Conservation (phyloP, 2,888 invertebrate species). For the Drosophila kokeensis region DNA sequence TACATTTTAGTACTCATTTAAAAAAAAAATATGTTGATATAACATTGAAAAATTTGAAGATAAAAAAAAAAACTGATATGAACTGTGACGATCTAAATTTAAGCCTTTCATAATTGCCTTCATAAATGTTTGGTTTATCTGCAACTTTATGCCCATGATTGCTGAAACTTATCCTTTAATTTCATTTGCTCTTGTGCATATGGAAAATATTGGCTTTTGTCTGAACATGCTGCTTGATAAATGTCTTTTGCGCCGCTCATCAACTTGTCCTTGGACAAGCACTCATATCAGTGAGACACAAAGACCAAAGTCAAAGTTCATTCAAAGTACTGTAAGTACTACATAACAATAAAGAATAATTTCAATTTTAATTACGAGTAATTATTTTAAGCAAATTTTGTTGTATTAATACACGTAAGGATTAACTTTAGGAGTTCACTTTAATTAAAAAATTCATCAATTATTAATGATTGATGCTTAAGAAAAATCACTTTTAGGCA, state of each 20-base stretch:
- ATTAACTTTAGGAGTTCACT: neutral
- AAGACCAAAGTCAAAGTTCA: constrained; percentile 15
- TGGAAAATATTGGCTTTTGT: constrained; percentile 11
- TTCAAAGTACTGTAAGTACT: neutral
- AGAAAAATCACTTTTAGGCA: neutral
- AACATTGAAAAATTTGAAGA: neutral
- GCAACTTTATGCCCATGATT: neutral
- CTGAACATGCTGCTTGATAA: constrained; percentile 11
- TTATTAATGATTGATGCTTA: neutral
- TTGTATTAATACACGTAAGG: neutral
- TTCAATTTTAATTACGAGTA: neutral
- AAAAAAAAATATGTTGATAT: constrained; percentile 10
- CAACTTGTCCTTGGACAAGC: constrained; percentile 22
- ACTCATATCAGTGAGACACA: constrained; percentile 1
- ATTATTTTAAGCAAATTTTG: neutral
- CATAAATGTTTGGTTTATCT: neutral
- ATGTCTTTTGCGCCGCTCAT: constrained; percentile 13
- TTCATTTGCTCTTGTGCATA: constrained; percentile 4
- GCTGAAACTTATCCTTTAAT: constrained; percentile 9
- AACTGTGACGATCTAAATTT: neutral
- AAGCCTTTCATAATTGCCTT: neutral
- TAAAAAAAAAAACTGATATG: neutral
- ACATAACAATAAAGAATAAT: neutral
- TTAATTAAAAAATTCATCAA: neutral
- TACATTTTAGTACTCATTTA: constrained; percentile 5